These are phyloP conservation scores for Megaleporinus macrocephalus DNA, from an alignment of 2,113 vertebrate species.

Conservation along the genomic window DNA sequence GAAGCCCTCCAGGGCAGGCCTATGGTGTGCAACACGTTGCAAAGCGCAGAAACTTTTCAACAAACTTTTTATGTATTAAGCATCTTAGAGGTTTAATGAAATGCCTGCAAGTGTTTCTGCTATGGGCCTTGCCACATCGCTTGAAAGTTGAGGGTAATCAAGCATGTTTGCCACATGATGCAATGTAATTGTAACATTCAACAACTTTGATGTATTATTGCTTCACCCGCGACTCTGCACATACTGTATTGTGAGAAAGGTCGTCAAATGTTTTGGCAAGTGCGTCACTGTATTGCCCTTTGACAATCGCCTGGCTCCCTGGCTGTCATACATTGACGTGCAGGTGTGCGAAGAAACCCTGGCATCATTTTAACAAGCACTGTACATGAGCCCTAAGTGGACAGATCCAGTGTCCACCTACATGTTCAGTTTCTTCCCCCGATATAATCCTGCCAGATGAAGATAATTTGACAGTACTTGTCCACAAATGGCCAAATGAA, in stretches of 20 bases:
- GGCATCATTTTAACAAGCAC: slow-evolving; percentile 31
- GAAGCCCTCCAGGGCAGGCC: neutral
- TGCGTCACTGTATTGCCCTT: slow-evolving; percentile 1
- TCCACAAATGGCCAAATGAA: neutral
- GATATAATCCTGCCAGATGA: neutral
- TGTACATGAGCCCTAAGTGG: neutral
- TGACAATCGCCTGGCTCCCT: neutral
- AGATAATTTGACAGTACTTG: slow-evolving; percentile 11
- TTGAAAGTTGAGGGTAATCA: slow-evolving; percentile 2
- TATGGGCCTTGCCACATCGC: neutral
- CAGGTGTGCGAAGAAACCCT: neutral
- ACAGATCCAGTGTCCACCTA: slow-evolving; percentile 12
- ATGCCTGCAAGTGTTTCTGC: neutral
- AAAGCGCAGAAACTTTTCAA: neutral
- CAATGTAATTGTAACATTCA: slow-evolving; percentile 39
- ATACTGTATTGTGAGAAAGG: neutral
- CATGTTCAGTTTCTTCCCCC: neutral
- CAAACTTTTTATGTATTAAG: neutral
- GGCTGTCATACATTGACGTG: slow-evolving; percentile 1
- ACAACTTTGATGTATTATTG: slow-evolving; percentile 23
- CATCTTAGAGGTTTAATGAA: neutral
- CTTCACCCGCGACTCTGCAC: neutral
- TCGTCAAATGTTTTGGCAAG: slow-evolving; percentile 30
- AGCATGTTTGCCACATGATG: slow-evolving; percentile 29
- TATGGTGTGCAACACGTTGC: neutral